phyloP scores from a whole-genome alignment of 2,113 vertebrate species.

The Fulica atra region DNA sequence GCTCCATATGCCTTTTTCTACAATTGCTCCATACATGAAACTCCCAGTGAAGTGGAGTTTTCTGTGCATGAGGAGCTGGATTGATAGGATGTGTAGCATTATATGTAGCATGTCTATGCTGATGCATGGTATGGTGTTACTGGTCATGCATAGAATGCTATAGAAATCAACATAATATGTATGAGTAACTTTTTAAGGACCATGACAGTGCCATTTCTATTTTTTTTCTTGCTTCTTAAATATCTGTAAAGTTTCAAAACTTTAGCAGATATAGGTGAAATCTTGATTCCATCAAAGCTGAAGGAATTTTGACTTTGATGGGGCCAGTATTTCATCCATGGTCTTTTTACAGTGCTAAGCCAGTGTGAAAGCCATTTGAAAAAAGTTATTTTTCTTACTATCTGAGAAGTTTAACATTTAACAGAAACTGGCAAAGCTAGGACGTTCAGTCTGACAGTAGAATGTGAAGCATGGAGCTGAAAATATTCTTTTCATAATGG shows the following conservation, averaged over 20 bases:
- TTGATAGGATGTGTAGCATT: background rate
- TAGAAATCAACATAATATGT: background rate
- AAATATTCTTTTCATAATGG: background rate
- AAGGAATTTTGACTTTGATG: background rate
- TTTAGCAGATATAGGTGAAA: conserved; percentile 34
- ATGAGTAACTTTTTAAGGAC: background rate
- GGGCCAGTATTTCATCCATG: background rate
- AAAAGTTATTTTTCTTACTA: background rate
- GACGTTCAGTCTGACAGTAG: background rate
- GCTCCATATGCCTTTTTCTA: background rate
- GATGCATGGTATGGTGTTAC: background rate
- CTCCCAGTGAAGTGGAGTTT: background rate
- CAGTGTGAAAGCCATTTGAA: background rate
- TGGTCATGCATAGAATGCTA: conserved; percentile 29
- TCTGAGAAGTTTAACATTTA: background rate
- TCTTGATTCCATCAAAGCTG: background rate
- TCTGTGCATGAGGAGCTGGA: background rate
- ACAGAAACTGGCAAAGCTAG: conserved; percentile 42
- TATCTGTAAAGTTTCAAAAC: conserved; percentile 35
- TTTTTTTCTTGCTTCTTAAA: background rate
- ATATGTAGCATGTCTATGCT: conserved; percentile 1
- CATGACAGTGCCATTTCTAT: background rate
- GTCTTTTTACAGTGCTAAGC: background rate
- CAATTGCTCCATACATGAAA: background rate
- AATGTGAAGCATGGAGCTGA: background rate